These are phyloP conservation scores for Lepus oiostolus DNA, from an alignment of 2,797 vertebrate genomes.

Conservation along the genomic window DNA sequence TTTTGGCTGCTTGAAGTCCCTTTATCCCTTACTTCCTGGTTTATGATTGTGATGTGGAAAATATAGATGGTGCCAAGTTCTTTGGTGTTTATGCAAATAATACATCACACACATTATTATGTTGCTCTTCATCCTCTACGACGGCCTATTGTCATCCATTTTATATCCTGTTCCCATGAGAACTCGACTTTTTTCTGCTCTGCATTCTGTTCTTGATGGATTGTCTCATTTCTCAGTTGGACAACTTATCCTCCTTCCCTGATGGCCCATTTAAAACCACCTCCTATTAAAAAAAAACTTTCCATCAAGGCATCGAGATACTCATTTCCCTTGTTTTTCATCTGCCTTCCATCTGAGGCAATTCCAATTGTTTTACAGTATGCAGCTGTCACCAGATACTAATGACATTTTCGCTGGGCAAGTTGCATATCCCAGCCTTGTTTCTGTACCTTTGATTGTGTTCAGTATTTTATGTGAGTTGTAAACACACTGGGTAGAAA, in stretches of 20 bases:
- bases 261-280: conserved; percentile 52
- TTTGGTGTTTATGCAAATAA: conserved; percentile 79
- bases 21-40: conserved; percentile 65
- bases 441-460: conserved; percentile 81
- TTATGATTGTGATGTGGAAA: conserved; percentile 70
- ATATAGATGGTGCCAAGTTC: conserved; percentile 76
- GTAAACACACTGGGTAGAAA: conserved; percentile 80
- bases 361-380: conserved; percentile 68
- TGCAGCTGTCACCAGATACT: conserved; percentile 57
- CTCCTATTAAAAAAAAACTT: conserved; percentile 59
- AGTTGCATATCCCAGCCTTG: conserved; percentile 68
- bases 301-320: conserved; percentile 18
- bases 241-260: conserved; percentile 61
- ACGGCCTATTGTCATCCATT: conserved; percentile 73
- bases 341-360: conserved; percentile 25
- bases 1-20: conserved; percentile 41
- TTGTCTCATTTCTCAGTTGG: conserved; percentile 65
- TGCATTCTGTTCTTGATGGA: conserved; percentile 66
- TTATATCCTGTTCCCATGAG: conserved; percentile 83
- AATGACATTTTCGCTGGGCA: conserved; percentile 57
- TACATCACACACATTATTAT: conserved; percentile 70
- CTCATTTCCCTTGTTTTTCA: conserved; percentile 59
- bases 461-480: conserved; percentile 81
- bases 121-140: conserved; percentile 60
- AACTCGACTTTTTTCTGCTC: conserved; percentile 68